Conservation (phyloP, 2,797 vertebrate species). For the Oreochromis mossambicus region DNA sequence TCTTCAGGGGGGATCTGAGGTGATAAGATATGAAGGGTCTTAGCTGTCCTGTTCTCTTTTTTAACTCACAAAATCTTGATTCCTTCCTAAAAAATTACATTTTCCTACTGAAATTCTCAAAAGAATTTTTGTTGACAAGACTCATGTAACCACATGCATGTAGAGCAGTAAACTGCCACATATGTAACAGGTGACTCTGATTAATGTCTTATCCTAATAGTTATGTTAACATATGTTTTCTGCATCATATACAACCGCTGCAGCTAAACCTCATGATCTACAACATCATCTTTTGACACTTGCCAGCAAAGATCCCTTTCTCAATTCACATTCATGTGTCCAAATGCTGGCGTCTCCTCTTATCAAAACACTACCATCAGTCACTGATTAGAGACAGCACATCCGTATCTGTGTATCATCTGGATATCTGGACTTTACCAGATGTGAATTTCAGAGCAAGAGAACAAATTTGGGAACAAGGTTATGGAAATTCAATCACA, state of each 20-base stretch:
- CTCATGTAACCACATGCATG: neutral
- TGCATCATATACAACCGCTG: neutral
- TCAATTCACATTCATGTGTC: neutral
- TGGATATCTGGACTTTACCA: constrained; percentile 1
- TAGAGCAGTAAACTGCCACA: neutral
- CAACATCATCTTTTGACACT: neutral
- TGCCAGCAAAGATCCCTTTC: neutral
- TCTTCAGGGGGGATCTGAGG: constrained; percentile 35
- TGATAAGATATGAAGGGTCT: constrained; percentile 52
- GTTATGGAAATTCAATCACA: constrained; percentile 26
- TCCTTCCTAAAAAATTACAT: neutral
- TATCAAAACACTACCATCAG: constrained; percentile 5
- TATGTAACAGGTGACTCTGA: neutral
- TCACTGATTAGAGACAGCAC: neutral
- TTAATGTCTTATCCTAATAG: neutral
- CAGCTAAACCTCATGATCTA: neutral
- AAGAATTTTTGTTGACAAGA: neutral
- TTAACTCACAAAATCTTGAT: constrained; percentile 15
- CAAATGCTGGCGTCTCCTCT: neutral
- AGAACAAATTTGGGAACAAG: constrained; percentile 4
- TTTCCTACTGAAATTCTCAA: neutral
- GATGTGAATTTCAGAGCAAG: neutral
- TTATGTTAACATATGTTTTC: neutral
- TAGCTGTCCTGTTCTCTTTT: constrained; percentile 18
- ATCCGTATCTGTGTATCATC: neutral